Evolutionary conservation across 2,797 vertebrate species (phyloP).

Genomic region (Mastacembelus armatus): DNA sequence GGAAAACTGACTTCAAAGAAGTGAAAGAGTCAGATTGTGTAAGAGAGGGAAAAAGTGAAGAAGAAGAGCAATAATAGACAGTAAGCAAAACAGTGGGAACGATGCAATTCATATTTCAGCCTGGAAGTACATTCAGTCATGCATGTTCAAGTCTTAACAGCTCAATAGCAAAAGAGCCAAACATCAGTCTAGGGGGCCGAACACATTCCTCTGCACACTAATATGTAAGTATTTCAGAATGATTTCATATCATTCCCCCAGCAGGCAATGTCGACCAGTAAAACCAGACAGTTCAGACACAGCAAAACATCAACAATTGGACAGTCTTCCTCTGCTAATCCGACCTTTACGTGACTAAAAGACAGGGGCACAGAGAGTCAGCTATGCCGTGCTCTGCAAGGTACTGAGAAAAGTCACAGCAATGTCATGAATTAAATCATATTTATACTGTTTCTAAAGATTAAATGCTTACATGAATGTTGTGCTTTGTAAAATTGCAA

Average conservation of each 20-base stretch:
- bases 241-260: constrained; percentile 43
- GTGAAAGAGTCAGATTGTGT: constrained; percentile 33
- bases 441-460: neutral
- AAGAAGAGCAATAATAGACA: constrained; percentile 28
- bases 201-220: constrained; percentile 55
- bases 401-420: constrained; percentile 34
- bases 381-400: constrained; percentile 53
- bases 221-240: constrained; percentile 13
- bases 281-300: constrained; percentile 63
- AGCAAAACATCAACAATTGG: constrained; percentile 53
- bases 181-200: constrained; percentile 43
- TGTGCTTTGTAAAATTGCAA: neutral
- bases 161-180: constrained; percentile 67
- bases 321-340: constrained; percentile 34
- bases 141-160: constrained; percentile 53
- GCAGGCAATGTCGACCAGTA: constrained; percentile 51
- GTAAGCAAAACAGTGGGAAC: constrained; percentile 55
- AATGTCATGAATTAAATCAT: constrained; percentile 19
- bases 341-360: constrained; percentile 47
- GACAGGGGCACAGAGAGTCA: constrained; percentile 61
- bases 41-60: constrained; percentile 18
- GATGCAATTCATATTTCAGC: constrained; percentile 43
- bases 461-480: neutral
- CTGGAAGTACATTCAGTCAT: constrained; percentile 58
- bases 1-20: constrained; percentile 52